These are phyloP conservation scores for Lycopodina hypogea DNA, from an alignment of 37 sponge, comb jelly and placozoan genomes.

Conservation along the genomic window DNA sequence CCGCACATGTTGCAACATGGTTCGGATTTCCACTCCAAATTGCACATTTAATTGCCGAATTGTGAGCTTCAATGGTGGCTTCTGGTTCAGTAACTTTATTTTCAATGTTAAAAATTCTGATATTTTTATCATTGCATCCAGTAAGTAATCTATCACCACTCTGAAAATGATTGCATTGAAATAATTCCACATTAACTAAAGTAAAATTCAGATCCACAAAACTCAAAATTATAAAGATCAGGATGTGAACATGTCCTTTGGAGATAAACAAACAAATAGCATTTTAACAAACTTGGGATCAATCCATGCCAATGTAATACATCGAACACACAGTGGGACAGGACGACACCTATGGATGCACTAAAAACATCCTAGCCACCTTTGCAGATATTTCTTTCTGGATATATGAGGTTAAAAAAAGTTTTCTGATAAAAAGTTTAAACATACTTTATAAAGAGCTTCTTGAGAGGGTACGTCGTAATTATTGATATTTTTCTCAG, in stretches of 20 bases:
- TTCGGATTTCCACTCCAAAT: slow-evolving; percentile 47
- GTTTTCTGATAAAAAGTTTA: no score
- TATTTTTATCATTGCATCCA: slow-evolving; percentile 80
- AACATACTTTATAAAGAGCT: no score
- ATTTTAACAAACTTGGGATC: not conserved
- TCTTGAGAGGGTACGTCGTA: no score
- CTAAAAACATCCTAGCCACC: no score
- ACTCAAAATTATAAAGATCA: not conserved
- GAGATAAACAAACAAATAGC: no score
- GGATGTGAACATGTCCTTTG: not conserved
- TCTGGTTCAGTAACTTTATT: not conserved
- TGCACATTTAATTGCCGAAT: slow-evolving; percentile 46
- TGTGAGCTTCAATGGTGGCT: slow-evolving; percentile 36
- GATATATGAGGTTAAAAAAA: no score
- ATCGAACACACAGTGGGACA: no score
- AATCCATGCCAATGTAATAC: not conserved
- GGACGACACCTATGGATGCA: no score
- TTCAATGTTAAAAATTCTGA: slow-evolving; percentile 57
- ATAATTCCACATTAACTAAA: no score
- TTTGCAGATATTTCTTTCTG: no score
- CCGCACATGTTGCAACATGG: slow-evolving; percentile 46
- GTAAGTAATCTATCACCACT: slow-evolving; percentile 56
- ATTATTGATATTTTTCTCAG: no score
- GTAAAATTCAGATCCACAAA: not conserved
- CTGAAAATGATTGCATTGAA: slow-evolving; percentile 33